These are phyloP conservation scores for Catostylus mosaicus DNA, from an alignment of 30 jellyfish, hydroid and myxozoan species.

Conservation along the genomic window DNA sequence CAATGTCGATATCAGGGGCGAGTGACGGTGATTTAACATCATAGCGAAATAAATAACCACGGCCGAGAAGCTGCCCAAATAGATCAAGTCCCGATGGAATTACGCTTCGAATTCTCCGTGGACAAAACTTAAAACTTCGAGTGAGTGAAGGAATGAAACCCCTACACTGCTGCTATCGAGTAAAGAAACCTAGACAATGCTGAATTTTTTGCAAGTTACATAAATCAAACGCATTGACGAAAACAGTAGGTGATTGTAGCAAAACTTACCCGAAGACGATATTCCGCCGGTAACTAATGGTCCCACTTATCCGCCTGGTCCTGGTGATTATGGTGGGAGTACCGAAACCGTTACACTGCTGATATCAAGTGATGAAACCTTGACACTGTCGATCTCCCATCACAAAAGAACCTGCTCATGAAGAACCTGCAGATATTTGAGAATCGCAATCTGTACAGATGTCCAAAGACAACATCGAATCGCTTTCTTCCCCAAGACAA, in stretches of 20 bases:
- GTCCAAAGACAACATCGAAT: conserved; percentile 17
- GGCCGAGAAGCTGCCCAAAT: too few relatives aligned
- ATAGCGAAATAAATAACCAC: too few relatives aligned
- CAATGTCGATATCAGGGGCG: not conserved
- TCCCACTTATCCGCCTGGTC: not conserved
- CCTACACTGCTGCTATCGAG: too few relatives aligned
- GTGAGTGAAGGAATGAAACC: too few relatives aligned
- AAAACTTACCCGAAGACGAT: not conserved
- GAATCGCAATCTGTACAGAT: conserved; percentile 25
- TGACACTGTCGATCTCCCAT: conserved; percentile 60
- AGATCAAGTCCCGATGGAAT: too few relatives aligned
- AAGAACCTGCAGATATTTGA: conserved; percentile 50
- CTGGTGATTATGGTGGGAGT: not conserved
- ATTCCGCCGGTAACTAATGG: not conserved
- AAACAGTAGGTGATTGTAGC: not conserved
- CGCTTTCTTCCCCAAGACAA: conserved; percentile 33
- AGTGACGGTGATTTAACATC: not conserved
- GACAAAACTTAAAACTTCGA: too few relatives aligned
- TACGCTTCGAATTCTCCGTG: too few relatives aligned
- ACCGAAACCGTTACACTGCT: not conserved
- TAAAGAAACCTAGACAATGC: too few relatives aligned
- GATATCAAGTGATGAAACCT: conserved; percentile 42
- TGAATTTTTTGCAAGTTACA: too few relatives aligned
- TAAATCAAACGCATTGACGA: too few relatives aligned
- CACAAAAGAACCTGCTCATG: conserved; percentile 30